Percentiles rank a stretch among this genome's conserved stretches.
Evolutionary conservation across 1,140 invertebrate genomes (phyloP).

Genomic region (Eulimnadia texana): DNA sequence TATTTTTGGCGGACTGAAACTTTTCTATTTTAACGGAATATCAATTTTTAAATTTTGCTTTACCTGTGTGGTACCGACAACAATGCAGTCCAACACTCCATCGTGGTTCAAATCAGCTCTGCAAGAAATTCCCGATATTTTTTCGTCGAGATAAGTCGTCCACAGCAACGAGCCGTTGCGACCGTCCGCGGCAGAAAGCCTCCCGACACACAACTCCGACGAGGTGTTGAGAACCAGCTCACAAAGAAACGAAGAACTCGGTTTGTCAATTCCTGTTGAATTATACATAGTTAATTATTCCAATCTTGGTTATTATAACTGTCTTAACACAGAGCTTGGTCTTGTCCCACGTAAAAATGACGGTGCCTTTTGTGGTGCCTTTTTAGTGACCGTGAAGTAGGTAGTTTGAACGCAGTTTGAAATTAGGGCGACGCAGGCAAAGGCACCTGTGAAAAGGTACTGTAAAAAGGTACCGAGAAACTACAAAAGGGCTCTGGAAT

Average conservation of each 20-base stretch:
- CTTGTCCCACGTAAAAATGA: slow-evolving; percentile 3
- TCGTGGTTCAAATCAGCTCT: slow-evolving; percentile 6
- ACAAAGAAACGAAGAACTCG: slow-evolving; percentile 8
- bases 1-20: too few relatives aligned
- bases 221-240: slow-evolving; percentile 10
- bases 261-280: not conserved
- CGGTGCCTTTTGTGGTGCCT: too few relatives aligned
- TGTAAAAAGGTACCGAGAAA: too few relatives aligned
- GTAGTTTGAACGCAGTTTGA: too few relatives aligned
- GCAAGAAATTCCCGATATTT: not conserved
- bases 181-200: slow-evolving; percentile 5
- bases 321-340: not conserved
- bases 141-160: slow-evolving; percentile 6
- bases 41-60: not conserved
- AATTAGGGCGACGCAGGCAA: too few relatives aligned
- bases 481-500: too few relatives aligned
- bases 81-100: slow-evolving; percentile 6
- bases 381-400: too few relatives aligned
- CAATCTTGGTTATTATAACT: too few relatives aligned
- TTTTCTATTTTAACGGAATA: not conserved
- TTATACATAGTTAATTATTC: not conserved
- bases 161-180: slow-evolving; percentile 8
- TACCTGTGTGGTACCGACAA: slow-evolving; percentile 8
- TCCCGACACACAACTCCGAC: slow-evolving; percentile 1
- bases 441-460: too few relatives aligned